A percentile compares a stretch with the other conserved stretches of the same genome.
Evolutionary conservation across 2,888 invertebrate genomes (phyloP).

Genomic region (Drosophila tanythrix): DNA sequence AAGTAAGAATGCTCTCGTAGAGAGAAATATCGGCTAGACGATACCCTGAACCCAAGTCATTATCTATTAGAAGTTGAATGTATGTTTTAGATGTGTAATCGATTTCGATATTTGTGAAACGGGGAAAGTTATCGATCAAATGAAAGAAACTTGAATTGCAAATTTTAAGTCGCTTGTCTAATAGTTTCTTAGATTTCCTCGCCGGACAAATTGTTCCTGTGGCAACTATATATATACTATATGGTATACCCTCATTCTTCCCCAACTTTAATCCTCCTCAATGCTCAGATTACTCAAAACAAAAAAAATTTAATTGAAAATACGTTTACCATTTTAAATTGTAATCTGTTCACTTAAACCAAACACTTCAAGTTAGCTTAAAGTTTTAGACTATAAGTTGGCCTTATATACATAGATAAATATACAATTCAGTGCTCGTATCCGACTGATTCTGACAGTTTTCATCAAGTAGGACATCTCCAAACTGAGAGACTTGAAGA

Average conservation of each 20-base stretch:
- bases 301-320: neutral
- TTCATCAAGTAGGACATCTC: neutral
- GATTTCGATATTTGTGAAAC: neutral
- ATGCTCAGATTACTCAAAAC: neutral
- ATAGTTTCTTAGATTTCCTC: neutral
- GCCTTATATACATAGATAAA: neutral
- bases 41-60: neutral
- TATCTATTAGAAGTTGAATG: neutral
- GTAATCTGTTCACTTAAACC: neutral
- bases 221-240: neutral
- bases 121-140: neutral
- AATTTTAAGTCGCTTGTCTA: neutral
- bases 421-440: neutral
- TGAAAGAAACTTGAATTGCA: neutral
- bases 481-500: neutral
- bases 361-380: neutral
- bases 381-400: neutral
- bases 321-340: neutral
- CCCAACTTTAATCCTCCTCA: neutral
- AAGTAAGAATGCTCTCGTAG: neutral
- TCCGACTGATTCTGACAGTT: neutral
- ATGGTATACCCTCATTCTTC: too few species aligned
- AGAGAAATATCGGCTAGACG: neutral
- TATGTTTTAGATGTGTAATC: neutral
- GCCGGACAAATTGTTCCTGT: neutral